Conservation (phyloP, 2,888 invertebrate species). For the Melieria crassipennis region DNA sequence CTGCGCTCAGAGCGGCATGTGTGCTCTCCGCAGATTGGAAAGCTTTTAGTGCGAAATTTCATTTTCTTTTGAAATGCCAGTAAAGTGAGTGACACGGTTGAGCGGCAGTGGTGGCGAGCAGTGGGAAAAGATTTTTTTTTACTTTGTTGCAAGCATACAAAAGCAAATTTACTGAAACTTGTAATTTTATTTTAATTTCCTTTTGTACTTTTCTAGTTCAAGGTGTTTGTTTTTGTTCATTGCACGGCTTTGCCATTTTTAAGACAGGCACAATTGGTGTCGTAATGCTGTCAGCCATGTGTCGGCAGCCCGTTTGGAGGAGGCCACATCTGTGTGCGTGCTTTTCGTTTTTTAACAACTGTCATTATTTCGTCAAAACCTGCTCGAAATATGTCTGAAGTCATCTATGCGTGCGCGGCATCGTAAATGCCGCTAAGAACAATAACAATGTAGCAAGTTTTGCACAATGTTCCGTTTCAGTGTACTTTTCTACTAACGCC, state of each 20-base stretch:
- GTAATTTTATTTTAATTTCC: not conserved
- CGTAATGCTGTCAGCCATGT: too few relatives aligned
- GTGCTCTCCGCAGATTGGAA: too few relatives aligned
- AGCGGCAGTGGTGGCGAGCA: too few relatives aligned
- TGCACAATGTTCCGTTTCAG: not conserved
- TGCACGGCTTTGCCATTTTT: not conserved
- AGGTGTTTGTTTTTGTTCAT: not conserved
- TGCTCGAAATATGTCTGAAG: not conserved
- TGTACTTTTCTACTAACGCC: not conserved
- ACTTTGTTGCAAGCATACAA: too few relatives aligned
- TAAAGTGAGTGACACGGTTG: too few relatives aligned
- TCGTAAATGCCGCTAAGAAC: not conserved
- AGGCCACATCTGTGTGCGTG: not conserved
- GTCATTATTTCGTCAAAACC: slow-evolving; percentile 11
- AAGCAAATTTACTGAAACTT: not conserved
- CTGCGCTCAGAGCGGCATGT: too few relatives aligned
- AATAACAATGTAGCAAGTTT: not conserved
- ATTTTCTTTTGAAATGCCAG: too few relatives aligned
- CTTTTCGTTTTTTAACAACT: not conserved
- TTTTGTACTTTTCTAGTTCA: not conserved
- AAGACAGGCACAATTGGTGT: not conserved
- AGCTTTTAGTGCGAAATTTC: too few relatives aligned
- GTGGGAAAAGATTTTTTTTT: too few relatives aligned
- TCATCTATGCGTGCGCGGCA: not conserved
- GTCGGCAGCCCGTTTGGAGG: too few relatives aligned